Conservation (phyloP, 2,797 vertebrate genomes). For the Sebastes oblongus region DNA sequence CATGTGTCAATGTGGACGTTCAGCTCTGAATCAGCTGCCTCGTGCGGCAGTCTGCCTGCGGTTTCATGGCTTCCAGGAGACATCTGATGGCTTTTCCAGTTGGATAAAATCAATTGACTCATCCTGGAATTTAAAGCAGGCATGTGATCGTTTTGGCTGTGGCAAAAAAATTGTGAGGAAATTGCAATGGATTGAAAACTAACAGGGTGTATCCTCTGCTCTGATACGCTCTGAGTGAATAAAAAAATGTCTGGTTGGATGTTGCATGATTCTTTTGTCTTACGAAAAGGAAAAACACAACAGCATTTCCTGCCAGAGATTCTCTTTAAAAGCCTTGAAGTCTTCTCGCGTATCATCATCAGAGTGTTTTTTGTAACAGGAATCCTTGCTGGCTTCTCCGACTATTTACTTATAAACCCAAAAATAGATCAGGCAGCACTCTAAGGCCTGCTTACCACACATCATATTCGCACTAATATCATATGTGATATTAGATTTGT, state of each 20-base stretch:
- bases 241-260: not conserved
- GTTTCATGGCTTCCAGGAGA: slow-evolving; percentile 32
- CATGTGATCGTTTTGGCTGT: slow-evolving; percentile 6
- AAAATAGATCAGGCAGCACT: slow-evolving; percentile 65
- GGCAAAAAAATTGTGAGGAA: not conserved
- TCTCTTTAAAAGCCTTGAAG: slow-evolving; percentile 29
- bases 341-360: slow-evolving; percentile 38
- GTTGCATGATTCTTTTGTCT: slow-evolving; percentile 12
- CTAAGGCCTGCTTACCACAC: slow-evolving; percentile 32
- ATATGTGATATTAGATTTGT: slow-evolving; percentile 45
- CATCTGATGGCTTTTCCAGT: slow-evolving; percentile 45
- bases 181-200: slow-evolving; percentile 2
- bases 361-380: slow-evolving; percentile 49
- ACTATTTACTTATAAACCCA: slow-evolving; percentile 36
- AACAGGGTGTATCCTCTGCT: not conserved
- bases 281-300: slow-evolving; percentile 16
- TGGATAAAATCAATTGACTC: slow-evolving; percentile 48
- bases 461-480: slow-evolving; percentile 54
- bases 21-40: slow-evolving; percentile 36
- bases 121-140: slow-evolving; percentile 33
- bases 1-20: slow-evolving; percentile 8
- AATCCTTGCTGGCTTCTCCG: slow-evolving; percentile 45
- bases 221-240: not conserved
- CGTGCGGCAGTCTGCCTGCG: slow-evolving; percentile 10
- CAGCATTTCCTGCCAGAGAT: slow-evolving; percentile 28